Percentiles rank a stretch among this genome's conserved stretches.
Evolutionary conservation across 2,113 vertebrate species (phyloP).

Genomic region (Edolisoma coerulescens): DNA sequence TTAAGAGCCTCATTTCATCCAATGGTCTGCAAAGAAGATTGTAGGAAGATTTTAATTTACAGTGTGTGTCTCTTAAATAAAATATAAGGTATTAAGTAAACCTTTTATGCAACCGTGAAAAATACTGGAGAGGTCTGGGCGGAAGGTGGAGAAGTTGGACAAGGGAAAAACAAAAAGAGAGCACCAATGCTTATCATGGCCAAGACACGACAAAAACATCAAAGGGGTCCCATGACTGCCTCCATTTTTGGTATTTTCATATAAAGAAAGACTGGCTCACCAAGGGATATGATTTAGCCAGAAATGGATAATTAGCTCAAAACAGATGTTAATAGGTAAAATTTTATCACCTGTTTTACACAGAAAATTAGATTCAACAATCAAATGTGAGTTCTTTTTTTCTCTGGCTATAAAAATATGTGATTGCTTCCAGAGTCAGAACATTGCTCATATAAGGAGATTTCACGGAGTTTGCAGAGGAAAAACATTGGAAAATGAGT

Average conservation of each 20-base stretch:
- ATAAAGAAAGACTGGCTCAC: background rate
- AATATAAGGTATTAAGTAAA: background rate
- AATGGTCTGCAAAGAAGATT: background rate
- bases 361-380: conserved; percentile 41
- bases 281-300: background rate
- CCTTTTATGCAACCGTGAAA: background rate
- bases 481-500: background rate
- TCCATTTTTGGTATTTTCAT: background rate
- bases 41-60: background rate
- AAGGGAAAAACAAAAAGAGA: background rate
- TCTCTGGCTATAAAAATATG: conserved; percentile 20
- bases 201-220: background rate
- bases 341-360: conserved; percentile 56
- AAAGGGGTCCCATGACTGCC: background rate
- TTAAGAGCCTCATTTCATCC: background rate
- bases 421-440: conserved; percentile 36
- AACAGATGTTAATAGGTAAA: conserved; percentile 56
- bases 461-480: background rate
- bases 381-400: background rate
- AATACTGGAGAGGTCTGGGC: background rate
- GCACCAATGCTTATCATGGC: background rate
- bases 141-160: background rate
- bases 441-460: background rate
- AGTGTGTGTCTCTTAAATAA: background rate
- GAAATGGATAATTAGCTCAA: conserved; percentile 37